These are phyloP conservation scores for Drosophila saltans DNA, from an alignment of 1,140 invertebrate genomes.

Conservation along the genomic window DNA sequence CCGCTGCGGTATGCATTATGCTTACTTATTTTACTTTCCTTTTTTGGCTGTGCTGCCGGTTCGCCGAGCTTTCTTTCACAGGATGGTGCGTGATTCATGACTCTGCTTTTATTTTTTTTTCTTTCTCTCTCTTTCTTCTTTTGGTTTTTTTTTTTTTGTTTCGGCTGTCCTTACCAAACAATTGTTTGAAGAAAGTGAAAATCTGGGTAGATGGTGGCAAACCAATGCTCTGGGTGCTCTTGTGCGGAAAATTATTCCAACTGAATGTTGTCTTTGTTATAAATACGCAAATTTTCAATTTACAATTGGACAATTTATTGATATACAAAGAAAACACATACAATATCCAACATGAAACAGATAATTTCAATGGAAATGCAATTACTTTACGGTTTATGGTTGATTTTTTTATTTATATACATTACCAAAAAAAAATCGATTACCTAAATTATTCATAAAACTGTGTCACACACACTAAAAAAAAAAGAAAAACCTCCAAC, in stretches of 20 bases:
- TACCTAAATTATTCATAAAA: conserved; percentile 1
- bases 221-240: conserved; percentile 20
- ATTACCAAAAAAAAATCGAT: too few relatives aligned
- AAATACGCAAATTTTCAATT: conserved; percentile 19
- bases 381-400: too few relatives aligned
- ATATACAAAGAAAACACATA: not conserved
- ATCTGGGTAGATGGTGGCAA: not conserved
- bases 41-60: conserved; percentile 25
- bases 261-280: conserved; percentile 22
- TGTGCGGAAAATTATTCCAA: conserved; percentile 67
- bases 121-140: not conserved
- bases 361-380: too few relatives aligned
- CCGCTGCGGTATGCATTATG: conserved; percentile 10
- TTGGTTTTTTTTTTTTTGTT: conserved; percentile 26
- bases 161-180: conserved; percentile 38
- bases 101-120: conserved; percentile 38
- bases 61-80: conserved; percentile 20
- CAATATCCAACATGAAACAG: too few relatives aligned
- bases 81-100: conserved; percentile 65
- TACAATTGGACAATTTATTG: not conserved
- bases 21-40: conserved; percentile 11
- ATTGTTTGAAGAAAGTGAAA: conserved; percentile 43
- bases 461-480: not conserved
- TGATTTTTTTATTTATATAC: too few relatives aligned
- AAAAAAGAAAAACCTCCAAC: not conserved